These are phyloP conservation scores for Phaenicophaeus curvirostris DNA, from an alignment of 2,797 vertebrate species.

Conservation along the genomic window DNA sequence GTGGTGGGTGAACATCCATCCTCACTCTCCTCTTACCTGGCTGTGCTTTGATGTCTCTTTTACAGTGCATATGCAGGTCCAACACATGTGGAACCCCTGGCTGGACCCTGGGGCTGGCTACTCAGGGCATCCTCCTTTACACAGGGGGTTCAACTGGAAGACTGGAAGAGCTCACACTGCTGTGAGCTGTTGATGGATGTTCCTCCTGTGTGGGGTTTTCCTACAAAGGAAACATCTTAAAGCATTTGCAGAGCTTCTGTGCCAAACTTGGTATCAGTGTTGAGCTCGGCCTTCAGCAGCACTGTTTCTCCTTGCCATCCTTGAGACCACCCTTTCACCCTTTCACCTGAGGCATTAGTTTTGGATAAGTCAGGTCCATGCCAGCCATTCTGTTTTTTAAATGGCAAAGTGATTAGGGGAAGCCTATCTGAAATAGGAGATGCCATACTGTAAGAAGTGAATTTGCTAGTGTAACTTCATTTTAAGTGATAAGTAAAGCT, in stretches of 20 bases:
- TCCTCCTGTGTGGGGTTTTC: not conserved
- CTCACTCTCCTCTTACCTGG: not conserved
- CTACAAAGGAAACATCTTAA: not conserved
- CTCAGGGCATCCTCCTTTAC: not conserved
- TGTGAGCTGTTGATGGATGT: not conserved
- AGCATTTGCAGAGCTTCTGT: not conserved
- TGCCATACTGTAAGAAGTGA: not conserved
- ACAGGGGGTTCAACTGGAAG: not conserved
- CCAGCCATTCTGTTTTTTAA: not conserved
- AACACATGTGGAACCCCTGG: not conserved
- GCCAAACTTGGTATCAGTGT: not conserved
- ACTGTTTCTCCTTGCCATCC: not conserved
- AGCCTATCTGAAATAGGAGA: not conserved
- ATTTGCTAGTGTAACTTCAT: not conserved
- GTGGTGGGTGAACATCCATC: not conserved
- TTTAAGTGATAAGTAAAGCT: not conserved
- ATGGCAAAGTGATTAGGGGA: not conserved
- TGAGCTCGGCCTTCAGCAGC: not conserved
- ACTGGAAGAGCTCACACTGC: not conserved
- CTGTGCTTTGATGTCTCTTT: not conserved
- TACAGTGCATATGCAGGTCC: not conserved
- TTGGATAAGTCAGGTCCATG: not conserved
- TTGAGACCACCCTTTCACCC: not conserved
- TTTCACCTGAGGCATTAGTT: not conserved
- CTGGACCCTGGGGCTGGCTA: not conserved